Base-by-base conservation (phyloP, 2,888 invertebrate genomes). In the Caenorhabditis parvicauda region DNA sequence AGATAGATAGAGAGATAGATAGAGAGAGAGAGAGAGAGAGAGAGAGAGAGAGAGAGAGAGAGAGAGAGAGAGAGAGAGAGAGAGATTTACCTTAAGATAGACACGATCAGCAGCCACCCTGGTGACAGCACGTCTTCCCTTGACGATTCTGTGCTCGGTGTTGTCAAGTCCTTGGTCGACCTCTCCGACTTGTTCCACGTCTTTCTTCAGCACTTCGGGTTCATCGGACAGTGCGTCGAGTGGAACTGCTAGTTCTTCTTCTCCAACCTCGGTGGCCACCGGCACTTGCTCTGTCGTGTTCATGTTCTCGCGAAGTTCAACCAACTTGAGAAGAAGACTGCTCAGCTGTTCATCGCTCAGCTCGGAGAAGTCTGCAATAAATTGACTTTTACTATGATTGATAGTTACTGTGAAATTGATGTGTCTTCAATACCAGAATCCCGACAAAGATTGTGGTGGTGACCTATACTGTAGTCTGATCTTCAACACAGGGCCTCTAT, bases 61-160 rank as follows among this genome's bases (percentile, higher is more conserved):
- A n/a, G n/a, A n/a, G n/a, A n/a, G n/a, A 32, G n/a, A 32, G 35
- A 12, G 35, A n/a, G n/a, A 32, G 9, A 32, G 52, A 14, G n/a
- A n/a, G n/a, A n/a, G n/a, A n/a, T n/a, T n/a, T n/a, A 80, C 71
- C 51, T 73, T 74, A 44, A 80, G 46, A 53, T 80, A 80, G 25
- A 80, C 77, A 21, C 80, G 69, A 54, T 80, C 77, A 7, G 77
- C 77, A 44, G 76, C 76, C 19, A 80, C 75, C 12, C 77, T 64
- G 19, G 69, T 63, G n/a, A 74, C 41, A 17, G 66, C 71, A 19
- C 67, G 53, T 22, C 68, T 65, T 39, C 79, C 79, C 51, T 79
- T 79, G 22, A 79, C 79, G 43, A 79, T 79, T 56, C 78, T 79
- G 65, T 79, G 79, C 29, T 70, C 75, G 2, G 62, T 70, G 47